phyloP scores from a whole-genome alignment of 1,140 invertebrate species.

The Cataglyphis hispanica region DNA sequence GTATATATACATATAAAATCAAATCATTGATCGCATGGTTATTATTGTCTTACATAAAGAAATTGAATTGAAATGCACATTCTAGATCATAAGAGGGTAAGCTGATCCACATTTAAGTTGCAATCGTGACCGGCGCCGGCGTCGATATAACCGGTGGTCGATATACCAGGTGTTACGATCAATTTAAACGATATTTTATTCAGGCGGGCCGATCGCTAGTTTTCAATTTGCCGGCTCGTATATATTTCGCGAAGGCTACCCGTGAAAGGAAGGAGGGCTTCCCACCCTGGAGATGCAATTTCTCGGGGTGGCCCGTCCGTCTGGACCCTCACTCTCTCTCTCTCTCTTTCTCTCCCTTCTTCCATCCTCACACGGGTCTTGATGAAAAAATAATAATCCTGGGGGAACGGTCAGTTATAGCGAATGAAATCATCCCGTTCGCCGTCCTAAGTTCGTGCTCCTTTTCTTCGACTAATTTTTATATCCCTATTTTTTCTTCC shows the following conservation, averaged over 20 bases:
- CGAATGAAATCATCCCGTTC: constrained; percentile 78
- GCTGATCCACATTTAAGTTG: constrained; percentile 68
- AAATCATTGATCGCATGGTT: constrained; percentile 19
- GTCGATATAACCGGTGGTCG: constrained; percentile 75
- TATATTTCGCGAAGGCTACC: constrained; percentile 83
- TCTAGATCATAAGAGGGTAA: constrained; percentile 56
- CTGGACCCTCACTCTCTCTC: constrained; percentile 44
- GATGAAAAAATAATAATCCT: constrained; percentile 87
- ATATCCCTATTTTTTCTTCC: neutral
- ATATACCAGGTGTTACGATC: constrained; percentile 86
- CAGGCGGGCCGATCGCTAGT: constrained; percentile 85
- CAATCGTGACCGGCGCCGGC: constrained; percentile 65
- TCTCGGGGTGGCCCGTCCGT: constrained; percentile 79
- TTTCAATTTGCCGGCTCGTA: constrained; percentile 86
- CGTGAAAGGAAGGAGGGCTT: constrained; percentile 54
- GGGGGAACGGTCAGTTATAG: constrained; percentile 84
- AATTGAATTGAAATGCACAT: constrained; percentile 50
- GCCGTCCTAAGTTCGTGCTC: constrained; percentile 40
- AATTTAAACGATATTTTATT: constrained; percentile 87
- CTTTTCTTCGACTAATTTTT: constrained; percentile 58
- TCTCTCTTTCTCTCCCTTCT: constrained; percentile 18
- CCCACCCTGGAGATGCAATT: constrained; percentile 83
- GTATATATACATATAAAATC: neutral
- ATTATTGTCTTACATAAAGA: neutral
- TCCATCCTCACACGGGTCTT: constrained; percentile 61